A percentile compares a stretch with the other conserved stretches of the same genome.
These are phyloP conservation scores for Vollenhovia emeryi DNA, from an alignment of 1,140 invertebrate genomes.

Conservation along the genomic window DNA sequence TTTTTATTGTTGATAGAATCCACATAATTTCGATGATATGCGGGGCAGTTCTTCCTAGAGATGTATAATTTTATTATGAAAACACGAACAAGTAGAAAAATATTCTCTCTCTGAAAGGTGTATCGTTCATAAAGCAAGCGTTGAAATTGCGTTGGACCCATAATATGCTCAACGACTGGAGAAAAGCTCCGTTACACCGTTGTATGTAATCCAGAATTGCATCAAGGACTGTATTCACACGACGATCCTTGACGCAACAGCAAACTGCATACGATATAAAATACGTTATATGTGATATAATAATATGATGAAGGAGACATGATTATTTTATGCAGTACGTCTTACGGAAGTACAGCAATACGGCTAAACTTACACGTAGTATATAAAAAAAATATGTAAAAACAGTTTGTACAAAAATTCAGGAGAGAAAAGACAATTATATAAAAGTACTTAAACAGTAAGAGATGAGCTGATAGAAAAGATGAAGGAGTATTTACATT, in stretches of 20 bases:
- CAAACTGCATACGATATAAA: slow-evolving; percentile 70
- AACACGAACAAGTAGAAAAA: slow-evolving; percentile 29
- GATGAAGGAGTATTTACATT: slow-evolving; percentile 80
- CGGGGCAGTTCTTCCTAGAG: slow-evolving; percentile 63
- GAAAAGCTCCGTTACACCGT: slow-evolving; percentile 75
- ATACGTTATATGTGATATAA: slow-evolving; percentile 54
- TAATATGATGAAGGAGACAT: slow-evolving; percentile 77
- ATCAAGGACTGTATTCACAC: slow-evolving; percentile 44
- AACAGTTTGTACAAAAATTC: slow-evolving; percentile 84
- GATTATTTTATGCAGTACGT: slow-evolving; percentile 75
- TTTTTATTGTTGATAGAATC: slow-evolving; percentile 60
- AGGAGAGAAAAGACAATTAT: slow-evolving; percentile 81
- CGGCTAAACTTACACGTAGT: slow-evolving; percentile 71
- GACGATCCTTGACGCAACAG: slow-evolving; percentile 68
- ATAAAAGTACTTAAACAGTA: slow-evolving; percentile 77
- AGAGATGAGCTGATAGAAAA: slow-evolving; percentile 62
- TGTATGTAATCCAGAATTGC: slow-evolving; percentile 71
- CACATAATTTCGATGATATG: slow-evolving; percentile 58
- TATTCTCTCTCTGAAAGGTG: slow-evolving; percentile 20
- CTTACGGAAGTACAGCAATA: slow-evolving; percentile 74
- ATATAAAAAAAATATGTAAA: slow-evolving; percentile 82
- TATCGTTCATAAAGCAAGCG: slow-evolving; percentile 48
- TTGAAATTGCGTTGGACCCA: slow-evolving; percentile 59
- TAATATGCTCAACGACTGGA: slow-evolving; percentile 41
- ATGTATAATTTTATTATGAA: slow-evolving; percentile 68